A percentile compares a stretch with the other conserved stretches of the same genome.
phyloP scores from a whole-genome alignment of 2,113 vertebrate genomes.

The Onychostoma macrolepis region DNA sequence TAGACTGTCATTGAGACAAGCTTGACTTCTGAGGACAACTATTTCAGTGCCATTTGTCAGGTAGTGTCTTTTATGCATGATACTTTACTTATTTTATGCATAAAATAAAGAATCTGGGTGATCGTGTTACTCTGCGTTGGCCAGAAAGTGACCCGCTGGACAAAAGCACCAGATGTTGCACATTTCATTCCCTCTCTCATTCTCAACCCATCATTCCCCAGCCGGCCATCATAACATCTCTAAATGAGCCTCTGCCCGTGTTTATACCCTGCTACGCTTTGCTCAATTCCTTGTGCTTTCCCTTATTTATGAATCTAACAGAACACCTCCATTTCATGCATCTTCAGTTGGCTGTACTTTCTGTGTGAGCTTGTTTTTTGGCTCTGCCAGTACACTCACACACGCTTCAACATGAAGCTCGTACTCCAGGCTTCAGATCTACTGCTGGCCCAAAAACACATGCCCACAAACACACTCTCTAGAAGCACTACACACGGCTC shows the following conservation, averaged over 20 bases:
- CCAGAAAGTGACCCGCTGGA: conserved; percentile 29
- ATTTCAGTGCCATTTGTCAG: too few relatives aligned
- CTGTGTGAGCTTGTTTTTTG: conserved; percentile 12
- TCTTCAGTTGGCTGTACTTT: conserved; percentile 9
- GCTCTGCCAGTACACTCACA: background rate
- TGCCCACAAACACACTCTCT: conserved; percentile 23
- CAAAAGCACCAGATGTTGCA: conserved; percentile 62
- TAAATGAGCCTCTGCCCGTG: background rate
- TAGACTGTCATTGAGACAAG: background rate
- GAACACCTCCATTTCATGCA: background rate
- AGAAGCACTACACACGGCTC: conserved; percentile 29
- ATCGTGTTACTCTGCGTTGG: background rate
- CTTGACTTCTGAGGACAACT: background rate
- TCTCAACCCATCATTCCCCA: background rate
- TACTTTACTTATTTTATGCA: too few relatives aligned
- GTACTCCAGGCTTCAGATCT: conserved; percentile 20
- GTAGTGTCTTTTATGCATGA: background rate
- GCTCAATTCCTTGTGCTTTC: background rate
- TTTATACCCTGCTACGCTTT: background rate
- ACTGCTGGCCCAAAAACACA: conserved; percentile 29
- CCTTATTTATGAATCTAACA: background rate
- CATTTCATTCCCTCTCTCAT: conserved; percentile 54
- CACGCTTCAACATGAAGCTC: background rate
- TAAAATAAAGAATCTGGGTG: background rate
- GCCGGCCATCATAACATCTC: background rate